Percentiles rank a stretch among this genome's conserved stretches.
phyloP scores from a whole-genome alignment of 2,888 invertebrate genomes.

The Ophion ventricosus region DNA sequence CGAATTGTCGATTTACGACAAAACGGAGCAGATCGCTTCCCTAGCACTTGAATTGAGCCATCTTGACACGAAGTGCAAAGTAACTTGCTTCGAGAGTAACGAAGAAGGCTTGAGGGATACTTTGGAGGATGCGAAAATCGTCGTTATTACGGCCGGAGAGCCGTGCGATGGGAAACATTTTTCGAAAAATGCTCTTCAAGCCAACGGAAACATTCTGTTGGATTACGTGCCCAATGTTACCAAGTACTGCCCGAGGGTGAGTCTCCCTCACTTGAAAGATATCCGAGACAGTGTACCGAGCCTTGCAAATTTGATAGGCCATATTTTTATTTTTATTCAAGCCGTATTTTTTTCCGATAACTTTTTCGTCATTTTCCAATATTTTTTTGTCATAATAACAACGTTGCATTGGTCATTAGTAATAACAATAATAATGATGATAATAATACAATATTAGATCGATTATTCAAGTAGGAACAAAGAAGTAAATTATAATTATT shows the following conservation, averaged over 20 bases:
- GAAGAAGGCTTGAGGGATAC: conserved; percentile 77
- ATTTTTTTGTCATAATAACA: too few relatives aligned
- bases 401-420: too few relatives aligned
- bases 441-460: too few relatives aligned
- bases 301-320: too few relatives aligned
- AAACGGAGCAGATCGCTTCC: conserved; percentile 74
- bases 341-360: too few relatives aligned
- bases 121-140: conserved; percentile 85
- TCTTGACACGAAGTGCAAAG: conserved; percentile 83
- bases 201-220: conserved; percentile 82
- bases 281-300: not conserved
- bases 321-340: not conserved
- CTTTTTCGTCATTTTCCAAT: too few relatives aligned
- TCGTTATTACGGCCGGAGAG: conserved; percentile 88
- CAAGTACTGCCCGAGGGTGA: conserved; percentile 74
- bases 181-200: conserved; percentile 86
- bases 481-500: too few relatives aligned
- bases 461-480: too few relatives aligned
- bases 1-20: conserved; percentile 86
- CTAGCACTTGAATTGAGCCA: conserved; percentile 83
- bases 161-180: conserved; percentile 84
- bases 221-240: conserved; percentile 71
- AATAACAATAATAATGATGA: too few relatives aligned
- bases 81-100: conserved; percentile 73
- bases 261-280: not conserved